Evolutionary conservation across 2,888 invertebrate species (phyloP).

Genomic region (Macrosoma leucophasiata): DNA sequence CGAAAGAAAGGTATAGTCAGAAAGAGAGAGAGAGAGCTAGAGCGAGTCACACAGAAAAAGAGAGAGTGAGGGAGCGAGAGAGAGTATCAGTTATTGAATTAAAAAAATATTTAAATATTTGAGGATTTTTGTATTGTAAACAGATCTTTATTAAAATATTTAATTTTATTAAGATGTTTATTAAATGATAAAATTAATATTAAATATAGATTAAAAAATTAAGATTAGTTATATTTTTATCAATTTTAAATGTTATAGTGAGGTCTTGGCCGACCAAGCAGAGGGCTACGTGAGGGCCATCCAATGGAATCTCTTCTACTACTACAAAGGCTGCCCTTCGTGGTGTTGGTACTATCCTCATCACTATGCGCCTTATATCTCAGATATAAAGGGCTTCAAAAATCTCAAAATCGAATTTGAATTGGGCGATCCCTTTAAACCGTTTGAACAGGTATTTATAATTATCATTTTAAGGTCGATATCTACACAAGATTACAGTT

Average conservation of each 20-base stretch:
- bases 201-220: not conserved
- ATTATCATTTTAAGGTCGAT: no score
- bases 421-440: constrained; percentile 90
- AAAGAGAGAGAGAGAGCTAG: no score
- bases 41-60: no score
- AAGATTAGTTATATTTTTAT: not conserved
- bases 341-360: constrained; percentile 99
- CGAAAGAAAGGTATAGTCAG: no score
- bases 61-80: no score
- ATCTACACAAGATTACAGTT: no score
- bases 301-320: constrained; percentile 98
- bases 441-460: constrained; percentile 89
- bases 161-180: constrained; percentile 1
- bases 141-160: no score
- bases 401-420: constrained; percentile 88
- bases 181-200: not conserved
- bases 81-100: no score
- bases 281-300: constrained; percentile 93
- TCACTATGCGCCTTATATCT: constrained; percentile 97
- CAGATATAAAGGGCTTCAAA: constrained; percentile 90
- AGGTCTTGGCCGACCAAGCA: constrained; percentile 87
- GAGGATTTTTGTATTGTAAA: no score
- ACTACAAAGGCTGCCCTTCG: constrained; percentile 96
- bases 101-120: no score
- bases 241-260: constrained; percentile 65